Evolutionary conservation across 2,888 invertebrate species (phyloP).

Genomic region (Aphrophora alni): DNA sequence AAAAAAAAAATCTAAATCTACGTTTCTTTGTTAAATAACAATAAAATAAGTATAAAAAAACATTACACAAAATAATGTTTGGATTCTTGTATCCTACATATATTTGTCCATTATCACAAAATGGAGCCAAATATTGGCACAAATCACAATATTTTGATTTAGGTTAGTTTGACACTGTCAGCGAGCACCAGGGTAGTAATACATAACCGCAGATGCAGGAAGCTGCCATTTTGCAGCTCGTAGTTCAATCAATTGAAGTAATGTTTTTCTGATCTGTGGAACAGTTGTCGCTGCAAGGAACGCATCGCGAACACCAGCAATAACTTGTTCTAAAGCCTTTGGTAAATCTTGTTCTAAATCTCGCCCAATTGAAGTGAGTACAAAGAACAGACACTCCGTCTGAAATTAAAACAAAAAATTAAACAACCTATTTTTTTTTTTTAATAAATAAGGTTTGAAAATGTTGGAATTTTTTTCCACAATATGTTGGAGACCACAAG

Average conservation of each 20-base stretch:
- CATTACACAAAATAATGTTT: background rate
- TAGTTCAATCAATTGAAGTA: conserved; percentile 88
- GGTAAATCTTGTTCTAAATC: conserved; percentile 85
- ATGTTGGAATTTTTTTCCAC: conserved; percentile 24
- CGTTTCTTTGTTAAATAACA: background rate
- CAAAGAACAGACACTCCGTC: conserved; percentile 90
- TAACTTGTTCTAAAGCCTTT: conserved; percentile 77
- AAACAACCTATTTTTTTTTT: too few relatives aligned
- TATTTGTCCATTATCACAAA: background rate
- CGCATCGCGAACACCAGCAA: conserved; percentile 82
- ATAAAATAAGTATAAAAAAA: background rate
- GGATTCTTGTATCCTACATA: background rate
- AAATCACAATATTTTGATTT: background rate
- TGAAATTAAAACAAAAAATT: conserved; percentile 54
- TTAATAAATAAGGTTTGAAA: background rate
- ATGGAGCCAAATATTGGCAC: background rate
- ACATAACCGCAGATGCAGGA: conserved; percentile 86
- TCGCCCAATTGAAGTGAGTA: conserved; percentile 85
- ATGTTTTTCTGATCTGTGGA: conserved; percentile 79
- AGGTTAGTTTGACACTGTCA: background rate
- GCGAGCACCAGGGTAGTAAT: conserved; percentile 72
- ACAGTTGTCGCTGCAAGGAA: conserved; percentile 78
- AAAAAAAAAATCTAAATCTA: background rate
- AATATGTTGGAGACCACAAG: too few relatives aligned
- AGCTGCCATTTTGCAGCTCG: conserved; percentile 92